phyloP scores from a whole-genome alignment of 2,797 vertebrate genomes.

The Cetoscarus ocellatus region DNA sequence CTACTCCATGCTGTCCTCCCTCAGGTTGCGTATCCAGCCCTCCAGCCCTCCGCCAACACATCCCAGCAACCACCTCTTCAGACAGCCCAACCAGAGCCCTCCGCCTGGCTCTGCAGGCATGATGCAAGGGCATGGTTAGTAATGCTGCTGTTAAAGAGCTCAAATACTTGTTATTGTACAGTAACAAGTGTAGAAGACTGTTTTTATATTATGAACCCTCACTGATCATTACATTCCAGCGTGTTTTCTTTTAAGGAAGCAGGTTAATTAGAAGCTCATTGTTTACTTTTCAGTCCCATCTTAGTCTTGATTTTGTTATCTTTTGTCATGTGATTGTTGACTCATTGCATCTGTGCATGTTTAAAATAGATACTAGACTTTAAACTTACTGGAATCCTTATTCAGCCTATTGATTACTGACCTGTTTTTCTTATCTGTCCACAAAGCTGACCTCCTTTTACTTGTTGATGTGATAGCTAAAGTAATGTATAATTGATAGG shows the following conservation, averaged over 20 bases:
- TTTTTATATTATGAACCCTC: background rate
- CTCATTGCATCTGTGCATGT: background rate
- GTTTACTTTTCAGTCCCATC: background rate
- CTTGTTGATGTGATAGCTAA: too few species aligned
- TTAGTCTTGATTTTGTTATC: conserved; percentile 2
- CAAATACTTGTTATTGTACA: background rate
- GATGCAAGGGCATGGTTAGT: conserved; percentile 93
- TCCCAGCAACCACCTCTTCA: conserved; percentile 97
- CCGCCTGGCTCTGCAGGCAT: conserved; percentile 90
- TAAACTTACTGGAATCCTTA: too few species aligned
- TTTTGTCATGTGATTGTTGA: background rate
- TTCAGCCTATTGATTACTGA: too few species aligned
- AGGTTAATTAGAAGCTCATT: background rate
- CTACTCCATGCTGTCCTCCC: conserved; percentile 57
- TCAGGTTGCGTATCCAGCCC: conserved; percentile 96
- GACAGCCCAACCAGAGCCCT: conserved; percentile 93
- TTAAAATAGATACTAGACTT: too few species aligned
- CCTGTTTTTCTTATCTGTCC: too few species aligned
- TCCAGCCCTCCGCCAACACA: conserved; percentile 98
- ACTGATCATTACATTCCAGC: too few species aligned
- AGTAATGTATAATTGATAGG: too few species aligned
- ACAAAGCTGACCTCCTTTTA: too few species aligned
- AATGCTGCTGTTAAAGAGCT: background rate
- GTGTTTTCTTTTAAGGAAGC: background rate
- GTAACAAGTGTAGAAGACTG: conserved; percentile 6